Evolutionary conservation across 2,888 invertebrate species (phyloP).

Genomic region (Drosophila testacea): DNA sequence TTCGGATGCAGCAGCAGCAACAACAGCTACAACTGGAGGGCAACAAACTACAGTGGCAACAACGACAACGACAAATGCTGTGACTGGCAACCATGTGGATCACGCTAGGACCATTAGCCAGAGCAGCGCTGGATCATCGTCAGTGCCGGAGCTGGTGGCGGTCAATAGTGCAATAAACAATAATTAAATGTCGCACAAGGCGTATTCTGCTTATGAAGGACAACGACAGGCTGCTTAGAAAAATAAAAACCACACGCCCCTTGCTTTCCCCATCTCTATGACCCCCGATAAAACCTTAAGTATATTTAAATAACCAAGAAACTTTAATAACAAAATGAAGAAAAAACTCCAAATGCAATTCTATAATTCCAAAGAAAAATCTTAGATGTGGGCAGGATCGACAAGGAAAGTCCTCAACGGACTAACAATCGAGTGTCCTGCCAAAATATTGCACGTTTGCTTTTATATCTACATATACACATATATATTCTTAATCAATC

Average conservation of each 20-base stretch:
- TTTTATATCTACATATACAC: conserved; percentile 29
- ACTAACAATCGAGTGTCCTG: conserved; percentile 4
- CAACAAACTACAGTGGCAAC: conserved; percentile 16
- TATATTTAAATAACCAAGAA: conserved; percentile 17
- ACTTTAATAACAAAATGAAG: conserved; percentile 11
- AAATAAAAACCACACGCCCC: not conserved
- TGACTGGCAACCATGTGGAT: conserved; percentile 84
- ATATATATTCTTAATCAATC: conserved; percentile 25
- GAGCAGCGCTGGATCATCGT: conserved; percentile 84
- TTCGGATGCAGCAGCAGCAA: conserved; percentile 84
- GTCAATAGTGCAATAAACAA: conserved; percentile 74
- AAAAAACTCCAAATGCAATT: conserved; percentile 47
- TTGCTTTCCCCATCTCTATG: not conserved
- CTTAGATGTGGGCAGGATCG: conserved; percentile 21
- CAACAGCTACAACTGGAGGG: conserved; percentile 80
- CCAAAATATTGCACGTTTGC: conserved; percentile 23
- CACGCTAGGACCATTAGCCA: conserved; percentile 90
- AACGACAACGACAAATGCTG: conserved; percentile 42
- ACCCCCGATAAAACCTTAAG: conserved; percentile 22
- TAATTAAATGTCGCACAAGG: conserved; percentile 50
- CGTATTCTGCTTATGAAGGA: conserved; percentile 14
- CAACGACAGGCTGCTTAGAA: conserved; percentile 35
- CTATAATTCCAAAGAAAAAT: conserved; percentile 66
- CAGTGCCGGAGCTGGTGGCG: conserved; percentile 79
- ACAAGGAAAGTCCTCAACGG: not conserved